phyloP scores from a whole-genome alignment of 2,113 vertebrate genomes.

The Patagioenas fasciata region DNA sequence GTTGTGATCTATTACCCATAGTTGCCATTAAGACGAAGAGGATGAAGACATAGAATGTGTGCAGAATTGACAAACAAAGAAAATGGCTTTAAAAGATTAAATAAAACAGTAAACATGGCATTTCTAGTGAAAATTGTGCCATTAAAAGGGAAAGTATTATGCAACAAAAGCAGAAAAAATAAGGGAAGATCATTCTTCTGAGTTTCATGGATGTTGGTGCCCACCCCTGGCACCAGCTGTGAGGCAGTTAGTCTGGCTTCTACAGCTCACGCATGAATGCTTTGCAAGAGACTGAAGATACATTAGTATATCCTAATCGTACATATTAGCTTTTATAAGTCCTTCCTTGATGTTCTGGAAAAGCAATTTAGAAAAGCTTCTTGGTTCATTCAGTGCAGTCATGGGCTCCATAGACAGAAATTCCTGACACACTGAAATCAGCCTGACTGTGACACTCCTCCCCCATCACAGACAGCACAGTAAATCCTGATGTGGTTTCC shows the following conservation, averaged over 20 bases:
- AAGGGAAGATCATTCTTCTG: not conserved
- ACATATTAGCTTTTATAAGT: not conserved
- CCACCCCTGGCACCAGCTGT: not conserved
- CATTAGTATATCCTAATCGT: not conserved
- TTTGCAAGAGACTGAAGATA: not conserved
- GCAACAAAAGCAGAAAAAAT: not conserved
- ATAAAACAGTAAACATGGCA: not conserved
- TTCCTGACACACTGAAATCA: not conserved
- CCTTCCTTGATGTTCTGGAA: constrained; percentile 1
- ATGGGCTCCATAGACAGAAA: not conserved
- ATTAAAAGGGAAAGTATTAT: not conserved
- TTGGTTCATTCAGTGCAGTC: not conserved
- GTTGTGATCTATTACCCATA: not conserved
- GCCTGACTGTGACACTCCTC: not conserved
- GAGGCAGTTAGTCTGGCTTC: not conserved
- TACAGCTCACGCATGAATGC: not conserved
- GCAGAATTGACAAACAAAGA: not conserved
- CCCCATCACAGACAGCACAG: not conserved
- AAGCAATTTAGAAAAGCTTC: constrained; percentile 20
- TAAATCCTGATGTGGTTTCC: not conserved
- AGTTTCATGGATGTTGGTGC: not conserved
- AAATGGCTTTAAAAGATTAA: not conserved
- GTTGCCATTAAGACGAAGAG: not conserved
- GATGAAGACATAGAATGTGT: not conserved
- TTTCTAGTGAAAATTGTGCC: not conserved